Conservation (phyloP, 2,888 invertebrate species). For the Mesoligia furuncula region DNA sequence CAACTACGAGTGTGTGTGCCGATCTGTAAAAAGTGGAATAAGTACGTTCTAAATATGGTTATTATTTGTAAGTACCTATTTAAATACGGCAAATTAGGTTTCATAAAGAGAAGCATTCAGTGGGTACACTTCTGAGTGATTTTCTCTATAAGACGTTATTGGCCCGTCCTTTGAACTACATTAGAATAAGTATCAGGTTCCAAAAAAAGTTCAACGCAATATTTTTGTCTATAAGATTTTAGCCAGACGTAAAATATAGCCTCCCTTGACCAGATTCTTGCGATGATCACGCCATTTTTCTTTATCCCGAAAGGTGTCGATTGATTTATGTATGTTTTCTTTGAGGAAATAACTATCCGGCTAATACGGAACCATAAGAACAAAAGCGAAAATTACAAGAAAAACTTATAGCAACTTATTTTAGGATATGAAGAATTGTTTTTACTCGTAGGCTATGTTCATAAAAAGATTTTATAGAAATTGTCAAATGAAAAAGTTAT, state of each 20-base stretch:
- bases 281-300: conserved; percentile 12
- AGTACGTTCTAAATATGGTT: not conserved
- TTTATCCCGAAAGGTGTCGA: conserved; percentile 5
- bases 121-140: not conserved
- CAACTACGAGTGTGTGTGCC: too few relatives aligned
- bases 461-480: not conserved
- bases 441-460: not conserved
- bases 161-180: not conserved
- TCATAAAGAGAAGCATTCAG: not conserved
- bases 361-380: not conserved
- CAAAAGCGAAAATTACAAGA: not conserved
- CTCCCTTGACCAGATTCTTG: conserved; percentile 31
- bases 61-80: not conserved
- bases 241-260: not conserved
- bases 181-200: not conserved
- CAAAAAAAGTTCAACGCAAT: not conserved
- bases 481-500: conserved; percentile 18
- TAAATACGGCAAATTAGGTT: not conserved
- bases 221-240: not conserved
- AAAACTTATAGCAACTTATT: not conserved
- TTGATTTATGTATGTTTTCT: conserved; percentile 23
- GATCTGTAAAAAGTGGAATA: not conserved
- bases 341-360: not conserved
- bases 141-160: not conserved
- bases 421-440: not conserved